phyloP scores from a whole-genome alignment of 2,113 vertebrate genomes.

The Lamprotornis superbus region DNA sequence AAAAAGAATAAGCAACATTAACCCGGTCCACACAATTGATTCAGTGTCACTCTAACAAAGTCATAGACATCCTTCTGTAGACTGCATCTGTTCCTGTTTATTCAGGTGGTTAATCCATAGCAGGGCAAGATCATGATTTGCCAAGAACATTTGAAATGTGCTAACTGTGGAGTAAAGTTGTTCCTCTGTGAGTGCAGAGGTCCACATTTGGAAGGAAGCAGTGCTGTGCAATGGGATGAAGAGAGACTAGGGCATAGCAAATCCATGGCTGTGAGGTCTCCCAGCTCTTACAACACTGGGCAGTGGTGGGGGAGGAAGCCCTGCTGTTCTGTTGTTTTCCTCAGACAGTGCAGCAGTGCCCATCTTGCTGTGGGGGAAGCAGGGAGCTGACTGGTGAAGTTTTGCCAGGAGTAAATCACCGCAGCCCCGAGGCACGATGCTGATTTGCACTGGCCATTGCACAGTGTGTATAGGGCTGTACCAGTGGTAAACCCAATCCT shows the following conservation, averaged over 20 bases:
- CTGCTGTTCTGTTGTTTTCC: not conserved
- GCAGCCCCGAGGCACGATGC: accelerated
- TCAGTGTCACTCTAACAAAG: not conserved
- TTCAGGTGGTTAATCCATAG: not conserved
- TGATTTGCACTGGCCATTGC: not conserved
- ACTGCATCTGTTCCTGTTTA: not conserved
- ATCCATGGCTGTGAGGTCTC: not conserved
- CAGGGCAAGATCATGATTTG: not conserved
- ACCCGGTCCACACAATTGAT: not conserved
- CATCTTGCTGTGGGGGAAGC: not conserved
- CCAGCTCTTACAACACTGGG: not conserved
- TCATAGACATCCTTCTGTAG: not conserved
- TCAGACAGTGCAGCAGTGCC: not conserved
- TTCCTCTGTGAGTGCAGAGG: not conserved
- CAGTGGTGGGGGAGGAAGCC: not conserved
- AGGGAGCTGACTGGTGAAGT: not conserved
- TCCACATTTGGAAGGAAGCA: not conserved
- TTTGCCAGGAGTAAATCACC: not conserved
- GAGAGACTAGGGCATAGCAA: not conserved
- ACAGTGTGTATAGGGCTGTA: not conserved
- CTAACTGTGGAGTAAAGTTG: not conserved
- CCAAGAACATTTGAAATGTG: not conserved
- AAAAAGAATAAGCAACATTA: not conserved
- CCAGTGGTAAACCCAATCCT: not conserved
- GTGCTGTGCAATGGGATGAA: not conserved